Evolutionary conservation across 35 echinoderm and acorn worm species (phyloP).

Genomic region (Chiridota heheva): DNA sequence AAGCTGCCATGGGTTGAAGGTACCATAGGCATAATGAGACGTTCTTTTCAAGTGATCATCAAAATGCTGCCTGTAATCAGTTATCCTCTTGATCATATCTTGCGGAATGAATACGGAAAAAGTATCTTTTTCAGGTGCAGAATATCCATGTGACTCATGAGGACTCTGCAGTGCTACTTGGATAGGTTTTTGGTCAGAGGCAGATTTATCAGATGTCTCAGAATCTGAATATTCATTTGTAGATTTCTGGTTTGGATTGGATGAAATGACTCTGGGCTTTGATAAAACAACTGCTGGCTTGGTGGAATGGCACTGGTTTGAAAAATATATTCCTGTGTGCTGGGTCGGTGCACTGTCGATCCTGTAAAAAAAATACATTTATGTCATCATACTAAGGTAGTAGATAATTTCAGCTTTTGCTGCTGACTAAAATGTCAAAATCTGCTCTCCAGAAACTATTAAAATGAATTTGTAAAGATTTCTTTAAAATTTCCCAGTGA

Average conservation of each 20-base stretch:
- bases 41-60: conserved; percentile 60
- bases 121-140: neutral
- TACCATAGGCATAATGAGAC: conserved; percentile 54
- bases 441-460: no score
- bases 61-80: conserved; percentile 35
- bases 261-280: neutral
- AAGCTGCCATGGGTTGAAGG: conserved; percentile 83
- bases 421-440: no score
- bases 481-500: no score
- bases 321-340: conserved; percentile 15
- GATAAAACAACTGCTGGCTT: conserved; percentile 15
- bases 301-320: neutral
- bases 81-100: conserved; percentile 44
- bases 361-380: neutral
- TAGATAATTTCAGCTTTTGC: neutral
- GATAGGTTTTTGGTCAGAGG: no score
- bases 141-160: no score
- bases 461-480: no score
- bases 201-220: no score
- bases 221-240: no score
- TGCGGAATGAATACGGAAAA: conserved; percentile 23
- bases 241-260: no score
- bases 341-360: neutral
- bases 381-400: no score
- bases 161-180: no score